Percentiles rank a stretch among this genome's conserved stretches.
Conservation (phyloP, 1,140 invertebrate genomes). For the Drosophila truncata region DNA sequence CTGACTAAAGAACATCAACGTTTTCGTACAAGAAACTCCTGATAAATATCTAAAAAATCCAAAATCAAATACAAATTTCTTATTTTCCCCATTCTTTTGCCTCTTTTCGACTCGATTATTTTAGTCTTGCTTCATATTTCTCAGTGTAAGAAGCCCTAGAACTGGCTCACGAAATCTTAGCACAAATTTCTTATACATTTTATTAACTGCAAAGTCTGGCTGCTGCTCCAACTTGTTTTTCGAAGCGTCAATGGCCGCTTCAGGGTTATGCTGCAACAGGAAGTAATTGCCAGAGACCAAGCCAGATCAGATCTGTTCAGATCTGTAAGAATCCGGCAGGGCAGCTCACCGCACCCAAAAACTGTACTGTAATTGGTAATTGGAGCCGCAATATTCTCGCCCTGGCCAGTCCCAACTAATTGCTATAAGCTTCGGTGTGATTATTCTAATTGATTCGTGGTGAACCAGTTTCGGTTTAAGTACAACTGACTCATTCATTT, state of each 20-base stretch:
- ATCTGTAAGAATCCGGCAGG: slow-evolving; percentile 7
- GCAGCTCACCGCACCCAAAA: slow-evolving; percentile 31
- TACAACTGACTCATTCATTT: slow-evolving; percentile 57
- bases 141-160: slow-evolving; percentile 29
- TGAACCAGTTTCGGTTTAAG: slow-evolving; percentile 69
- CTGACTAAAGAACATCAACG: neutral
- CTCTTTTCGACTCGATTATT: neutral
- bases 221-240: slow-evolving; percentile 16
- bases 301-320: neutral
- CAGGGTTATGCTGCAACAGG: slow-evolving; percentile 73
- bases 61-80: neutral
- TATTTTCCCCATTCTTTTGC: neutral
- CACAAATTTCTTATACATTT: slow-evolving; percentile 13
- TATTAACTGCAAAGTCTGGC: slow-evolving; percentile 2
- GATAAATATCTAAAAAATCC: neutral
- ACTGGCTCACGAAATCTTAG: slow-evolving; percentile 9
- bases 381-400: slow-evolving; percentile 37
- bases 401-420: slow-evolving; percentile 51
- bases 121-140: neutral
- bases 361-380: slow-evolving; percentile 35
- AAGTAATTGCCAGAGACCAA: slow-evolving; percentile 58
- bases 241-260: slow-evolving; percentile 57
- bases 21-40: neutral
- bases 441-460: slow-evolving; percentile 77
- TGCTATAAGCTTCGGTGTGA: slow-evolving; percentile 22